Percentiles rank a stretch among this genome's conserved stretches.
Conservation (phyloP, 1,140 invertebrate genomes). For the Zaprionus africanus region DNA sequence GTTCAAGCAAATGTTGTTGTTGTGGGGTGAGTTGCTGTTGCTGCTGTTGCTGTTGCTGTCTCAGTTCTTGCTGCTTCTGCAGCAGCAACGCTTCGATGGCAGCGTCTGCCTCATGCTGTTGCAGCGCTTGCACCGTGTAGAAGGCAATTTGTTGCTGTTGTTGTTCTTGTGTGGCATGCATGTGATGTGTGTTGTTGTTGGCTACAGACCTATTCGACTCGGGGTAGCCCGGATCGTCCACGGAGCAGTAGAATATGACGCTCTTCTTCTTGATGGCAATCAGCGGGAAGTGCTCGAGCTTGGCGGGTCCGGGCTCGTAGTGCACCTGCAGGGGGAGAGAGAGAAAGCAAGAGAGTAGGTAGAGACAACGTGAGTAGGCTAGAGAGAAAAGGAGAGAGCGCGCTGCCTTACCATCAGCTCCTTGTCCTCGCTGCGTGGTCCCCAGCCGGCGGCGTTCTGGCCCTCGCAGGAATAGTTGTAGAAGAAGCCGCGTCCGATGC, state of each 20-base stretch:
- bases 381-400: background rate
- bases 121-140: slow-evolving; percentile 75
- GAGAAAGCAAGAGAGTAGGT: background rate
- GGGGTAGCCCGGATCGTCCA: slow-evolving; percentile 92
- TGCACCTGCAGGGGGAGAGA: slow-evolving; percentile 60
- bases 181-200: slow-evolving; percentile 33
- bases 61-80: slow-evolving; percentile 61
- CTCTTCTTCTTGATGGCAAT: slow-evolving; percentile 91
- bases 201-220: slow-evolving; percentile 86
- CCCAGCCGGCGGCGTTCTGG: slow-evolving; percentile 94
- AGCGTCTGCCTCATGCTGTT: slow-evolving; percentile 68
- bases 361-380: background rate
- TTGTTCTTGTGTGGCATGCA: slow-evolving; percentile 22
- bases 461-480: slow-evolving; percentile 97
- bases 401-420: slow-evolving; percentile 85
- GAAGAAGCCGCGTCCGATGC: slow-evolving; percentile 92
- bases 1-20: slow-evolving; percentile 22
- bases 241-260: slow-evolving; percentile 91
- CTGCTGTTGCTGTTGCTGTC: slow-evolving; percentile 49
- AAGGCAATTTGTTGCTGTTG: slow-evolving; percentile 54
- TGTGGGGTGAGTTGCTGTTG: slow-evolving; percentile 9
- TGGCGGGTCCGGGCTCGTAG: slow-evolving; percentile 90
- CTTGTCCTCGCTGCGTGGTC: slow-evolving; percentile 89
- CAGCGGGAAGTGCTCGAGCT: slow-evolving; percentile 89
- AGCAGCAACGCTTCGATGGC: slow-evolving; percentile 76